These are phyloP conservation scores for Drosophila merina DNA, from an alignment of 2,888 invertebrate genomes.

Conservation along the genomic window DNA sequence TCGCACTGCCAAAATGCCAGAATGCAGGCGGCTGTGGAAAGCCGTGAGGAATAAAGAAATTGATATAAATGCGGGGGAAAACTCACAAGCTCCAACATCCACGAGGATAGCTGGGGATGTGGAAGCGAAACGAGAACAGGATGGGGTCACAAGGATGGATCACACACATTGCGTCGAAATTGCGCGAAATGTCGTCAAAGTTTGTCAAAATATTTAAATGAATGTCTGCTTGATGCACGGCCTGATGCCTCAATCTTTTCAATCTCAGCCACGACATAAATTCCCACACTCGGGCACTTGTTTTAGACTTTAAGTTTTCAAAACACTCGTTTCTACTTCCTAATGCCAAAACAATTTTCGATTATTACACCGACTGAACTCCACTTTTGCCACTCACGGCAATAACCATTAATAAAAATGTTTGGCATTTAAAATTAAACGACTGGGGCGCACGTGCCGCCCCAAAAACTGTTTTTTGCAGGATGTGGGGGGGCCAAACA, in stretches of 20 bases:
- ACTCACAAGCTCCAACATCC: constrained; percentile 38
- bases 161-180: constrained; percentile 46
- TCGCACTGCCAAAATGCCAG: constrained; percentile 22
- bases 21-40: constrained; percentile 53
- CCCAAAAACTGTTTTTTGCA: constrained; percentile 18
- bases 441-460: constrained; percentile 60
- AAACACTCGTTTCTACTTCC: constrained; percentile 3
- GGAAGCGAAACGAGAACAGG: not conserved
- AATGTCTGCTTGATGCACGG: constrained; percentile 49
- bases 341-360: constrained; percentile 70
- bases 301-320: constrained; percentile 20
- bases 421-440: constrained; percentile 76
- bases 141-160: constrained; percentile 23
- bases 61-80: constrained; percentile 71
- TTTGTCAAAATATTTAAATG: constrained; percentile 61
- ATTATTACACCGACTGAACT: constrained; percentile 53
- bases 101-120: not conserved
- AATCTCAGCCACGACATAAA: constrained; percentile 23
- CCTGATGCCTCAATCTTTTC: constrained; percentile 21
- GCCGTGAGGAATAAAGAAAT: constrained; percentile 68
- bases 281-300: constrained; percentile 4
- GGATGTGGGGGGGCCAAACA: constrained; percentile 33
- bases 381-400: constrained; percentile 63
- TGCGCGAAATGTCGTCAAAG: constrained; percentile 71
- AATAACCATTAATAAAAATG: constrained; percentile 76